Percentiles rank a stretch among this genome's conserved stretches.
Evolutionary conservation across 2,888 invertebrate species (phyloP).

Genomic region (Synergus gifuensis): DNA sequence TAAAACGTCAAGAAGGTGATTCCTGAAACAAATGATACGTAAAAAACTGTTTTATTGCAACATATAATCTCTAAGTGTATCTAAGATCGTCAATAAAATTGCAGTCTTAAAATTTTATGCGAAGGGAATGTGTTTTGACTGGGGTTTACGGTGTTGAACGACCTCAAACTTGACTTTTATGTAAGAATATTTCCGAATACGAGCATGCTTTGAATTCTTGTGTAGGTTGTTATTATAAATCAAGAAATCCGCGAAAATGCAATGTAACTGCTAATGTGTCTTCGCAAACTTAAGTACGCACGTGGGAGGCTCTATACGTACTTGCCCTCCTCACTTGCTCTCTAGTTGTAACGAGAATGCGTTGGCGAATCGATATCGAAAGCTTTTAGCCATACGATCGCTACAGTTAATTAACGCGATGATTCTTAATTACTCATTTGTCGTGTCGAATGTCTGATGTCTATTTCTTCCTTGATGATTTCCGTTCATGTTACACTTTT

Average conservation of each 20-base stretch:
- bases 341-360: slow-evolving; percentile 14
- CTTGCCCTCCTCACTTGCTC: slow-evolving; percentile 3
- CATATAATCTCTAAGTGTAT: no score
- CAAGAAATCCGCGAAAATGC: slow-evolving; percentile 6
- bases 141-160: neutral
- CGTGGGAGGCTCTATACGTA: neutral
- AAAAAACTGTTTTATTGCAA: no score
- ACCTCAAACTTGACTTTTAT: slow-evolving; percentile 20
- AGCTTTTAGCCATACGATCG: slow-evolving; percentile 45
- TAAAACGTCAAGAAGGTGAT: no score
- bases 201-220: slow-evolving; percentile 11
- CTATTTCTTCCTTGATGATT: slow-evolving; percentile 53
- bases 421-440: slow-evolving; percentile 53
- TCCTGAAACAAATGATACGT: no score
- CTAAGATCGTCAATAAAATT: no score
- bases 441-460: slow-evolving; percentile 8
- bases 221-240: slow-evolving; percentile 12
- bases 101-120: no score
- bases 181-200: neutral
- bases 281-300: slow-evolving; percentile 15
- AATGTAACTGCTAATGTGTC: slow-evolving; percentile 36
- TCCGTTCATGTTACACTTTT: slow-evolving; percentile 50
- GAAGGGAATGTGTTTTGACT: neutral
- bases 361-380: slow-evolving; percentile 45
- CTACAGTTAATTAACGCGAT: slow-evolving; percentile 50